A percentile compares a stretch with the other conserved stretches of the same genome.
These are phyloP conservation scores for Drosophila teissieri DNA, from an alignment of 1,140 invertebrate species.

Conservation along the genomic window DNA sequence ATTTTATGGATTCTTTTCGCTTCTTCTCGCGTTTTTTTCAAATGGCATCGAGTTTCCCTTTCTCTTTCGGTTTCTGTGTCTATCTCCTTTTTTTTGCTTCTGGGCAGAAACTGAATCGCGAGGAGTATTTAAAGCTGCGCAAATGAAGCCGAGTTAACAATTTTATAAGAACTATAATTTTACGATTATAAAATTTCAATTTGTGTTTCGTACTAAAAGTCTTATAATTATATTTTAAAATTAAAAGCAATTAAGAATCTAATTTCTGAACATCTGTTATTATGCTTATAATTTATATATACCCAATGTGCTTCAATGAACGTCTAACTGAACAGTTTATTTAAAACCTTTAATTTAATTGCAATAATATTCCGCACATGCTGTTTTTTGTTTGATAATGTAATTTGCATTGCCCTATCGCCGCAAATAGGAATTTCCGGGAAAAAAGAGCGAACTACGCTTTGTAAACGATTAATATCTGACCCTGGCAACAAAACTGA, in stretches of 20 bases:
- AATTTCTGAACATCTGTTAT: no score
- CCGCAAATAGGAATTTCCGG: background rate
- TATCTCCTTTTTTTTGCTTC: conserved; percentile 2
- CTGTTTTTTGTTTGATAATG: background rate
- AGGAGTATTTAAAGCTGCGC: conserved; percentile 65
- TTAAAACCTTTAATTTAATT: conserved; percentile 23
- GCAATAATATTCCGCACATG: conserved; percentile 6
- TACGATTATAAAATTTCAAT: no score
- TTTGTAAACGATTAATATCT: conserved; percentile 64
- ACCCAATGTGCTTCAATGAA: no score
- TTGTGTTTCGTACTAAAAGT: background rate
- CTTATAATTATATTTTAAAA: no score
- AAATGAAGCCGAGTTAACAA: conserved; percentile 54
- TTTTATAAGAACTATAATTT: background rate
- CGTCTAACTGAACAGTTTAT: no score
- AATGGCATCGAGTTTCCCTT: conserved; percentile 55
- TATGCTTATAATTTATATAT: no score
- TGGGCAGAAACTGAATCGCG: conserved; percentile 1
- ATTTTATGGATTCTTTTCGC: conserved; percentile 61
- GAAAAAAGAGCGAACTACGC: background rate
- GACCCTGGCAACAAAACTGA: conserved; percentile 61
- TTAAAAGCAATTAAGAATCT: no score
- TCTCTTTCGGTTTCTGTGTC: conserved; percentile 45
- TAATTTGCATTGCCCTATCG: background rate
- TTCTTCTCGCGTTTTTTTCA: background rate